Evolutionary conservation across 2,797 vertebrate species (phyloP), one percentile per base, ranked within the genome.

Genomic region (Sitta carolinensis): DNA sequence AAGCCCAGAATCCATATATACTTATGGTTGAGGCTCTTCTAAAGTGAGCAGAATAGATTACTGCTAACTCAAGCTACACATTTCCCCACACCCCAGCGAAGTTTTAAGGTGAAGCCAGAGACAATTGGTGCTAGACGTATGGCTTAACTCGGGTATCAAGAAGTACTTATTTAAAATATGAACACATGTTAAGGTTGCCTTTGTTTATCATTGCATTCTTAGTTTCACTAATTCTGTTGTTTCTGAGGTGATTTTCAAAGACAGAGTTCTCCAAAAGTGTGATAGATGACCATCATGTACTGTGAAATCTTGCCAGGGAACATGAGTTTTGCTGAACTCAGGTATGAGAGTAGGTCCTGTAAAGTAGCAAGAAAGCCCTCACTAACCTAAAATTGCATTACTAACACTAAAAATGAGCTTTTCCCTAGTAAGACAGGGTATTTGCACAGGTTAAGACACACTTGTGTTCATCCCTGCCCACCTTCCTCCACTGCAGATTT

Each of bases 21-120:
- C 3, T 40, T 76, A 32, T 66, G 43, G 6, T 11, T 76, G 19
- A 74, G 10, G 22, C 4, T 26, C 6, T 48, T 3, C 1, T 57
- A 47, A 7, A 2, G 5, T 16, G 16, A 84, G 7, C 9, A 82
- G 29, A 25, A n/a, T 55, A 63, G 20, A 26, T 36, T 52, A 48
- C 17, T 75, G 16, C 21, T 84, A 61, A 8, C 13, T 84, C 19
- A 72, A 67, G 11, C 25, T 30, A 19, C 5, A 5, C 30, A 9
- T 73, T 84, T 2, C 2, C 16, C 7, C 8, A 3, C 3, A 26
- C 7, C 1, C 6, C 10, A 32, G 4, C 1, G 2, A 83, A 84
- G 77, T 13, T n/a, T 59, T 40, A 72, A 34, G 32, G 14, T 55
- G 36, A 76, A 63, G 20, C 16, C 15, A 74, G 32, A 74, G 32